Evolutionary conservation across 2,797 vertebrate species (phyloP).

Genomic region (Sebastes dallii): DNA sequence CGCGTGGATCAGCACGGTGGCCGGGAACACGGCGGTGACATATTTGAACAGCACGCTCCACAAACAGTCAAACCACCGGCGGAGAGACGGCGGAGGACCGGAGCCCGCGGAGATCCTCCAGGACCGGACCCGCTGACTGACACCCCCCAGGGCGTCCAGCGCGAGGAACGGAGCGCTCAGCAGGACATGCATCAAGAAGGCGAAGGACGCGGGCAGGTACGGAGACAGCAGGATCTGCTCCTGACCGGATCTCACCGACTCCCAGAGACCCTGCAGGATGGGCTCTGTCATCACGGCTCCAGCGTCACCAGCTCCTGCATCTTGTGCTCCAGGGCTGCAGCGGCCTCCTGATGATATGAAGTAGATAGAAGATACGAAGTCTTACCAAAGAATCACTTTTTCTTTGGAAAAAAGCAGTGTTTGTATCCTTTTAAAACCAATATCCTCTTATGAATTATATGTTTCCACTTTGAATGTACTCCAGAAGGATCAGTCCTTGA

Average conservation of each 20-base stretch:
- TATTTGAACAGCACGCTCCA: constrained; percentile 65
- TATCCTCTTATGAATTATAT: accelerated
- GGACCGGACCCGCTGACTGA: constrained; percentile 39
- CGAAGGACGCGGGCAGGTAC: constrained; percentile 59
- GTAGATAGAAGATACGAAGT: neutral
- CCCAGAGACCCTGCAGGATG: constrained; percentile 75
- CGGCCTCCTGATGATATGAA: neutral
- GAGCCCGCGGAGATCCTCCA: constrained; percentile 65
- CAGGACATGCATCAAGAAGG: constrained; percentile 70
- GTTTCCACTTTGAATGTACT: neutral
- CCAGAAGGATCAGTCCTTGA: neutral
- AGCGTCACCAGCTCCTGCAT: neutral
- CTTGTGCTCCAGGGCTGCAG: neutral
- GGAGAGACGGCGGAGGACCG: constrained; percentile 24
- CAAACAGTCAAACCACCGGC: constrained; percentile 66
- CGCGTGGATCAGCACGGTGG: constrained; percentile 53
- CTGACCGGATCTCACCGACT: constrained; percentile 24
- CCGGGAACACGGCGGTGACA: constrained; percentile 60
- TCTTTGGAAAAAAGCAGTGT: neutral
- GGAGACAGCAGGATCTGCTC: constrained; percentile 56
- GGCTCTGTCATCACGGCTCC: constrained; percentile 20
- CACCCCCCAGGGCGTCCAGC: constrained; percentile 67
- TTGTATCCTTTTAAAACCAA: neutral
- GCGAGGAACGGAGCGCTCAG: constrained; percentile 74
- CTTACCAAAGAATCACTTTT: neutral